Evolutionary conservation across 2,113 vertebrate species (phyloP), one percentile per base, ranked within the genome.

Genomic region (Lophius piscatorius): DNA sequence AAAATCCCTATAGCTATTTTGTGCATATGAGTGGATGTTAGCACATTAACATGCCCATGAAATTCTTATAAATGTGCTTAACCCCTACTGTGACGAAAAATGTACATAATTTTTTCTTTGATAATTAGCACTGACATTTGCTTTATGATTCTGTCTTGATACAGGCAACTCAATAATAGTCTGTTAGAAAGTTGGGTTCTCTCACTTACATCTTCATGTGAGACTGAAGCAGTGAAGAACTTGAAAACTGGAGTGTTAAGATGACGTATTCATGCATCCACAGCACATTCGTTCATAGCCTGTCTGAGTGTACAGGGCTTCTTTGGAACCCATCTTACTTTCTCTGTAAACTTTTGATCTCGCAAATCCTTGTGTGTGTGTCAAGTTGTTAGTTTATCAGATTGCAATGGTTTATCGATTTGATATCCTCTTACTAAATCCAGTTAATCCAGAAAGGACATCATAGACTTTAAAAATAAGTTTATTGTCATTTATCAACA

Each of bases 381-480:
- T 67, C 55, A 57, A 55, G 24, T 48, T 49, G 23, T 49, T 69
- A 49, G 39, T 65, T 74, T 12, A 17, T 77, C 70, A 55, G 40
- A 64, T 72, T 59, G 33, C 45, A 40, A 24, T 56, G 55, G 42
- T 72, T 74, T 81, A 78, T 78, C 63, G 70, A 83, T 58, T 70
- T 61, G 46, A 73, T 72, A 75, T 83, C 59, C 56, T 45, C 52
- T 55, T 64, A 62, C 81, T 79, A 50, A 50, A 59, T 67, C 66
- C 58, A 35, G 67, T 59, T 51, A 60, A 65, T 56, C 71, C 11
- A 14, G 52, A 38, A 29, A 72, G 58, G 63, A 55, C 56, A 23
- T 64, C 52, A 57, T 58, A 69, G 76, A 78, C 78, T 86, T 80
- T 74, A 67, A 61, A 57, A 62, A 70, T 16, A 74, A 36, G 35